These are phyloP conservation scores for Chaetogeoica ovagalla DNA, from an alignment of 2,888 invertebrate species.

Conservation along the genomic window DNA sequence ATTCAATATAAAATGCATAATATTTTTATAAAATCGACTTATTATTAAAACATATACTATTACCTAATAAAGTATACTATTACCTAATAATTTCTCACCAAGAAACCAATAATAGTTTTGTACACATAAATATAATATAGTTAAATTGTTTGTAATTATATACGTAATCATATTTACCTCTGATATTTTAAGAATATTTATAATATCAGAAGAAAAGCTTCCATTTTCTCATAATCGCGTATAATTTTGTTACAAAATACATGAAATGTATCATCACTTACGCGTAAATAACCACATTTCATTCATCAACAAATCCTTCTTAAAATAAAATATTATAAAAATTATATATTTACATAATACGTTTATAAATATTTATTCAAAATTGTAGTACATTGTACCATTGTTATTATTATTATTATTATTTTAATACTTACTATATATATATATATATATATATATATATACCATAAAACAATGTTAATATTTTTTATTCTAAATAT, in stretches of 20 bases:
- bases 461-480: too few species aligned
- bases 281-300: neutral
- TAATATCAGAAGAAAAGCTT: neutral
- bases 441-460: too few species aligned
- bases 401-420: neutral
- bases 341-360: neutral
- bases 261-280: slow-evolving; percentile 1
- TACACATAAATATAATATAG: neutral
- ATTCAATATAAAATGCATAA: too few species aligned
- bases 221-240: neutral
- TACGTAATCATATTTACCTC: neutral
- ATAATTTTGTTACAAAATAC: neutral
- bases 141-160: neutral
- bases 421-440: too few species aligned
- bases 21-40: too few species aligned
- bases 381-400: neutral
- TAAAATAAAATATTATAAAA: neutral
- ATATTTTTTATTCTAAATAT: too few species aligned
- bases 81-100: too few species aligned
- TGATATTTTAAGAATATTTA: neutral
- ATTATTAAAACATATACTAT: too few species aligned
- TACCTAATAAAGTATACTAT: too few species aligned
- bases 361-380: slow-evolving; percentile 9
- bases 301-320: slow-evolving; percentile 9
- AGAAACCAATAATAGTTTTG: neutral